Base-by-base conservation (phyloP, 2,113 vertebrate species). In the Progne subis region DNA sequence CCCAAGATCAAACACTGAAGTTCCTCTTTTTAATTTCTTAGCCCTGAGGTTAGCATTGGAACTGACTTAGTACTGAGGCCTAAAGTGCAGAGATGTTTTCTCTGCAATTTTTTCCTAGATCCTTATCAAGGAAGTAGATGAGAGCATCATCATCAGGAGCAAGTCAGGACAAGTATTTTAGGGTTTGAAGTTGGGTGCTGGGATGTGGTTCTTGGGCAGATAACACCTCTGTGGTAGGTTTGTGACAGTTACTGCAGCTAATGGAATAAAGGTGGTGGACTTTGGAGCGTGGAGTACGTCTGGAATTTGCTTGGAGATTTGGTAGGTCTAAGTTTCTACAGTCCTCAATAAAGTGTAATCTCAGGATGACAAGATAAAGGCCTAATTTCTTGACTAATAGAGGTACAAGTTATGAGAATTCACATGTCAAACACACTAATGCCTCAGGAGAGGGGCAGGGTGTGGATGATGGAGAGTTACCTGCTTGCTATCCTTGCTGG, bases 61-160 rank as follows among this genome's bases (percentile, higher is more conserved):
- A 46, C 49, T 57, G 69, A 69, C 32, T 94, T 92, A 65, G 65
- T 92, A 65, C 60, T 92, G 49, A 75, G 60, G 23, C 60, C 44
- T 83, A 5, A 86, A 90, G 56, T 78, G 37, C 65, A 72, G 80
- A 92, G 88, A 39, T 68, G 21, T 95, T 96, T 92, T 88, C 72
- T 86, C 65, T 84, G 44, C 74, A 57, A 86, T 93, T 97, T 90
- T 90, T 96, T 71, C 49, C n/a, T 88, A 82, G 95, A 96, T 93
- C 41, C 28, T 86, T 95, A 95, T 96, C 79, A 2, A 75, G 57
- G n/a, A 88, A 90, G 31, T 57, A 88, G 64, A 78, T 72, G 82
- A 84, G 92, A 92, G 25, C 16, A 21, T 94, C 1, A 1, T 90
- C 72, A 93, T 93, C 49, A 86, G 77, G 60, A 77, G 5, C 94